phyloP scores from a whole-genome alignment of 2,797 vertebrate species.

The Bradypodion ventrale region DNA sequence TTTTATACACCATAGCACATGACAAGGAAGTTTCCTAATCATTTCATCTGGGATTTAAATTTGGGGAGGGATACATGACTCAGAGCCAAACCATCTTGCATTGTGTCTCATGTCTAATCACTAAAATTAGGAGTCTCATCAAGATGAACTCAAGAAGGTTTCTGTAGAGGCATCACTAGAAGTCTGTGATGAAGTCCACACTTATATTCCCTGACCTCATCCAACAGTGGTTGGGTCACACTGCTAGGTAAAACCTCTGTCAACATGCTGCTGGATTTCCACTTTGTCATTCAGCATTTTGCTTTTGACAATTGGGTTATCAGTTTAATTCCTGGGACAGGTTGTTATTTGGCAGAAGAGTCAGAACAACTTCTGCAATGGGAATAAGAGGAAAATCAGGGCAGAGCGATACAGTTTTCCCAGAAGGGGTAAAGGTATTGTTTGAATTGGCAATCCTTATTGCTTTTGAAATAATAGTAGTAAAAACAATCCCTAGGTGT shows the following conservation, averaged over 20 bases:
- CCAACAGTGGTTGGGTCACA: too few relatives aligned
- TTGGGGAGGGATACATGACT: neutral
- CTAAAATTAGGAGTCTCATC: neutral
- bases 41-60: neutral
- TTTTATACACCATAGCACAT: neutral
- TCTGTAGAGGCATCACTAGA: neutral
- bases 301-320: too few relatives aligned
- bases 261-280: too few relatives aligned
- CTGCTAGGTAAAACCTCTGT: too few relatives aligned
- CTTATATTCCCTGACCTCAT: neutral
- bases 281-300: too few relatives aligned
- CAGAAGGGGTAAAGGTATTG: neutral
- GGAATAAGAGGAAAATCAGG: neutral
- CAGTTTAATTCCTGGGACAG: too few relatives aligned
- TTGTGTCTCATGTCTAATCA: neutral
- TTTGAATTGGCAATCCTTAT: neutral
- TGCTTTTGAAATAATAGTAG: too few relatives aligned
- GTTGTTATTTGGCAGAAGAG: too few relatives aligned
- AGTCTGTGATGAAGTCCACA: neutral
- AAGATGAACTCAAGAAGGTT: neutral
- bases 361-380: too few relatives aligned
- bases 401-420: neutral
- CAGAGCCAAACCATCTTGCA: neutral
- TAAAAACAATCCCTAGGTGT: neutral
- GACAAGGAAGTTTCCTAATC: neutral